A percentile compares a stretch with the other conserved stretches of the same genome.
phyloP scores from a whole-genome alignment of 2,113 vertebrate species.

The Promerops cafer region DNA sequence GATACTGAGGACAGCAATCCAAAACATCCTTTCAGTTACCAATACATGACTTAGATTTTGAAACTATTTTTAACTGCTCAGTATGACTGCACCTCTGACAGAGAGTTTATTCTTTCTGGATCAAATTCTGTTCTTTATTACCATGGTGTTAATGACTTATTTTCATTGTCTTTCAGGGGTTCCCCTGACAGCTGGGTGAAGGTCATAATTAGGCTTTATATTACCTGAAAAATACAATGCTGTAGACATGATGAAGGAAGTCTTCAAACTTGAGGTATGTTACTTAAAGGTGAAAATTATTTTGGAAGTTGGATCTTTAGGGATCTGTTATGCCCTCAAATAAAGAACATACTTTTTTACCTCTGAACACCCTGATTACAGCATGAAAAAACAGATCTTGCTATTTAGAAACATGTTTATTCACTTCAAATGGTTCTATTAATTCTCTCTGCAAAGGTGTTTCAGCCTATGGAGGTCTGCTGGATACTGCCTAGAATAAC shows the following conservation, averaged over 20 bases:
- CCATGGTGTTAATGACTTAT: not conserved
- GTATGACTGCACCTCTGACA: not conserved
- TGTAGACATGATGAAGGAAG: not conserved
- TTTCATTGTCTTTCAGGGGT: not conserved
- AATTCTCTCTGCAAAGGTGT: not conserved
- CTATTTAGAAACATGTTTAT: not conserved
- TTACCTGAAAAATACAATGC: not conserved
- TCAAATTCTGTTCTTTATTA: not conserved
- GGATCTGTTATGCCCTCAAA: not conserved
- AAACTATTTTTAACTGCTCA: not conserved
- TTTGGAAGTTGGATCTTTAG: not conserved
- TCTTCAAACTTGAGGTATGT: not conserved
- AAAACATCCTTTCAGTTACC: not conserved
- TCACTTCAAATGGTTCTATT: not conserved
- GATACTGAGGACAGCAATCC: not conserved
- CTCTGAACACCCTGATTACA: not conserved
- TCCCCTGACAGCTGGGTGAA: not conserved
- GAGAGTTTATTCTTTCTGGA: not conserved
- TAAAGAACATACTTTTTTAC: not conserved
- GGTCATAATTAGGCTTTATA: not conserved
- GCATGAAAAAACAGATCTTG: not conserved
- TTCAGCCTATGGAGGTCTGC: not conserved
- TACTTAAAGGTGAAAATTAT: not conserved
- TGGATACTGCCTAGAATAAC: not conserved
- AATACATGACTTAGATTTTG: not conserved